Evolutionary conservation across 2,113 vertebrate species (phyloP).

Genomic region (Perca schrenkii): DNA sequence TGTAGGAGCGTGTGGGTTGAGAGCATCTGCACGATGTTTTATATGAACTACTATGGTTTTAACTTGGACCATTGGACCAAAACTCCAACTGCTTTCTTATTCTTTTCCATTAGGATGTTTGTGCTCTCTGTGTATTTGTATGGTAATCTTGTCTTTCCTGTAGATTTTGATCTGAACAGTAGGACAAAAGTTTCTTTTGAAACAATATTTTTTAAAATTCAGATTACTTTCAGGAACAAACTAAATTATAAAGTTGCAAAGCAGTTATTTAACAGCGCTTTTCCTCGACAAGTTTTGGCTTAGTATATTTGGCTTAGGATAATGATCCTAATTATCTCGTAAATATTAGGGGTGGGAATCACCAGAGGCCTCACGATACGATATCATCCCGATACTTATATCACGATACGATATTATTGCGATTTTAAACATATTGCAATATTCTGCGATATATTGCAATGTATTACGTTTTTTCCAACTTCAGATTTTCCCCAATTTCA

Average conservation of each 20-base stretch:
- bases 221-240: neutral
- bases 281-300: neutral
- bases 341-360: too few species aligned
- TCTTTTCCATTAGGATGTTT: neutral
- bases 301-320: neutral
- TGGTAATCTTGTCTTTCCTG: neutral
- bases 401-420: too few species aligned
- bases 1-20: slow-evolving; percentile 29
- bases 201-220: neutral
- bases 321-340: neutral
- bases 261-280: neutral
- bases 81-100: neutral
- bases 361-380: too few species aligned
- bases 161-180: neutral
- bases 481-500: too few species aligned
- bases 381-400: too few species aligned
- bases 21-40: slow-evolving; percentile 39
- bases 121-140: slow-evolving; percentile 5
- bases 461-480: too few species aligned
- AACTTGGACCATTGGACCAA: slow-evolving; percentile 26
- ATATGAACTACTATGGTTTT: slow-evolving; percentile 27
- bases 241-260: neutral
- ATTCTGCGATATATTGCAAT: too few species aligned
- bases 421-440: too few species aligned
- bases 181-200: neutral